Percentiles rank a stretch among this genome's conserved stretches.
These are phyloP conservation scores for Drosophila birchii DNA, from an alignment of 2,888 invertebrate genomes.

Conservation along the genomic window DNA sequence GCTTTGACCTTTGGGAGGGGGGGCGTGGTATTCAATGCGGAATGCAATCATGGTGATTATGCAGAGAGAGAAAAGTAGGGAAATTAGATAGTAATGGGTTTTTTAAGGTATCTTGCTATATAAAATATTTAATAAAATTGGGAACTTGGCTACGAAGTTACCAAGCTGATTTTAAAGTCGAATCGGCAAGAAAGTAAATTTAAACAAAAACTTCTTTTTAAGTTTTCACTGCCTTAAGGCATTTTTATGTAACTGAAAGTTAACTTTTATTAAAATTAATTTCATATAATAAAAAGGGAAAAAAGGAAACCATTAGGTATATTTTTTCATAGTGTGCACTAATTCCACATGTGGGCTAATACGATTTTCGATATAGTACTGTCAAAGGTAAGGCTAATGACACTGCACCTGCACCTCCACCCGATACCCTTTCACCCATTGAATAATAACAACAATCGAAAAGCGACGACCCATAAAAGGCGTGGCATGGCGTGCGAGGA, in stretches of 20 bases:
- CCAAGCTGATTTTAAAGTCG: not conserved
- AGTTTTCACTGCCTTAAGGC: not conserved
- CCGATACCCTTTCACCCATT: conserved; percentile 2
- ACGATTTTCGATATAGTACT: conserved; percentile 65
- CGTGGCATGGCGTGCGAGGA: conserved; percentile 25
- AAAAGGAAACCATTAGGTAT: conserved; percentile 6
- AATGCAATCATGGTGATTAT: not conserved
- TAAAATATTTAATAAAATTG: not conserved
- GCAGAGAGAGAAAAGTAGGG: not conserved
- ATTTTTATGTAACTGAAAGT: not conserved
- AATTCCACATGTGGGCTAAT: conserved; percentile 70
- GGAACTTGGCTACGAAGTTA: not conserved
- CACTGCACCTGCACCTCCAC: conserved; percentile 52
- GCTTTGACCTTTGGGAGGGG: conserved; percentile 20
- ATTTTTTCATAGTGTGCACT: not conserved
- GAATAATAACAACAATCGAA: conserved; percentile 48
- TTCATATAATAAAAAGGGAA: too few relatives aligned
- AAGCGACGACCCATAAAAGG: conserved; percentile 33
- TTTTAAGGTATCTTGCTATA: not conserved
- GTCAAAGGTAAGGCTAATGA: conserved; percentile 69
- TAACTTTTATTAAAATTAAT: conserved; percentile 11
- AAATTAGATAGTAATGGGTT: not conserved
- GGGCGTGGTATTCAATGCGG: conserved; percentile 22
- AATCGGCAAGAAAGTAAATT: not conserved
- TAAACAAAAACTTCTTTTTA: not conserved